phyloP scores from a whole-genome alignment of 2,888 invertebrate species.

The Mongoloraphidia duomilia region DNA sequence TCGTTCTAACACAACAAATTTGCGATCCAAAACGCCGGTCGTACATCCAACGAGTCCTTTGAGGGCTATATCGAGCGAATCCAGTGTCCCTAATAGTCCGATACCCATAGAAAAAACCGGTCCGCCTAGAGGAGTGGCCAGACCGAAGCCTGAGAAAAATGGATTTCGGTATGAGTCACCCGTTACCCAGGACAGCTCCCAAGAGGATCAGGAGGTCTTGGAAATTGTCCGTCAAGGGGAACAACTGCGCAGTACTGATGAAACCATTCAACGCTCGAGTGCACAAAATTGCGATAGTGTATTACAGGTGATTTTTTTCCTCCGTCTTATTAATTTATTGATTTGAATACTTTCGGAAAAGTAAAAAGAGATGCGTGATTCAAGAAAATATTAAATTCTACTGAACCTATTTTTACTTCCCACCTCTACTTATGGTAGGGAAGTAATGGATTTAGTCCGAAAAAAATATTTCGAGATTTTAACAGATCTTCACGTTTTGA shows the following conservation, averaged over 20 bases:
- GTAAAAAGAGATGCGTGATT: too few species aligned
- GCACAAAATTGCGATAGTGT: constrained; percentile 27
- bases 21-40: constrained; percentile 9
- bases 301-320: constrained; percentile 19
- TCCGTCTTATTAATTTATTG: too few species aligned
- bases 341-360: too few species aligned
- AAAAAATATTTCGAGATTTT: too few species aligned
- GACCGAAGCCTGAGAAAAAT: constrained; percentile 23
- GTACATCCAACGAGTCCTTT: constrained; percentile 13
- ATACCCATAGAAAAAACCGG: constrained; percentile 30
- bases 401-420: too few species aligned
- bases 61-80: constrained; percentile 11
- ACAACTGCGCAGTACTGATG: constrained; percentile 8
- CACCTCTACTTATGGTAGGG: too few species aligned
- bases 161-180: constrained; percentile 24
- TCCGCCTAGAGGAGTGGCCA: constrained; percentile 23
- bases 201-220: constrained; percentile 38
- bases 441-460: too few species aligned
- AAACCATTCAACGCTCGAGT: constrained; percentile 8
- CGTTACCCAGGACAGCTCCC: constrained; percentile 19
- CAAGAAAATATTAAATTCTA: too few species aligned
- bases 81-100: constrained; percentile 28
- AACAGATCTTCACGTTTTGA: too few species aligned
- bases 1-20: neutral
- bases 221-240: constrained; percentile 34